Evolutionary conservation across 2,113 vertebrate genomes (phyloP), one percentile per base, ranked within the genome.

Genomic region (Gymnobelideus leadbeateri): DNA sequence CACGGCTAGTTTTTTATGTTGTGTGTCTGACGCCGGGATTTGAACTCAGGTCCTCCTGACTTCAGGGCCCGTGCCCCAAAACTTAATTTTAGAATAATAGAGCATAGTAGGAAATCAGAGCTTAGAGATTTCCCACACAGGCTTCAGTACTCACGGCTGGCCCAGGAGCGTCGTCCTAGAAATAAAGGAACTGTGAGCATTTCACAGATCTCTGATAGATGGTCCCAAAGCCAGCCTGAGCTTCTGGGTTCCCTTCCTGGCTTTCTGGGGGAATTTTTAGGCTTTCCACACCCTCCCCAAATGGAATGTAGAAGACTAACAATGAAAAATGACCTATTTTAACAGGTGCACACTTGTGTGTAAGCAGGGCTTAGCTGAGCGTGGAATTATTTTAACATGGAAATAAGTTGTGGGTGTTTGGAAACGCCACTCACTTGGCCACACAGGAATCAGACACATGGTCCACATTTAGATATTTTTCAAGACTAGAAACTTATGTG

Each of bases 321-420:
- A 93, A 94, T 98, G 97, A 98, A 98, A 98, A 98, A 97, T 98
- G 97, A 97, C 98, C 97, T 98, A 96, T 97, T 97, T 97, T 96
- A 98, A 98, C 98, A 98, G 98, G 98, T 98, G 97, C 95, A 94
- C 90, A 93, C 96, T 97, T 96, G 91, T 96, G 97, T 94, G 92
- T 95, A 94, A 97, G 98, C 96, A 96, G 97, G 97, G 95, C 94
- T 97, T 96, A 97, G 97, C 96, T 25, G 26, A 98, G 97, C 96
- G 24, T 98, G 97, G 98, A 98, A 97, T 98, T 97, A 97, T 97
- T 97, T 98, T 97, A 97, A 95, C 97, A 98, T 96, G 97, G 98
- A 98, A 98, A 97, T 97, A 97, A 98, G 96, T 94, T 97, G 97
- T 93, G 94, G 96, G 91, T 96, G 89, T 91, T 97, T 93, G 95